phyloP scores from a whole-genome alignment of 2,888 invertebrate species.

The Bellardia bayeri region DNA sequence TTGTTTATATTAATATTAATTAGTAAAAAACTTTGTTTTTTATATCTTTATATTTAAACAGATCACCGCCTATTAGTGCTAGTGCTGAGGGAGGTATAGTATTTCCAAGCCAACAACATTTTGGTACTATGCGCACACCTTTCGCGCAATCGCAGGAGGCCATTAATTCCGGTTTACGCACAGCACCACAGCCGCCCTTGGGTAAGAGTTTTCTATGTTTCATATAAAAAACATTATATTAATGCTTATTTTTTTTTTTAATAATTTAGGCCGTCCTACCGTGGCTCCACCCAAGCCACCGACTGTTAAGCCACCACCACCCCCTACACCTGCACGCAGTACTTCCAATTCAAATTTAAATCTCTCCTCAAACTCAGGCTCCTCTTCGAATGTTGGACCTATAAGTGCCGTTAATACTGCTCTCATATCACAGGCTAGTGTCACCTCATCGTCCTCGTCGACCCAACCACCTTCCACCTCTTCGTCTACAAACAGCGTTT shows the following conservation, averaged over 20 bases:
- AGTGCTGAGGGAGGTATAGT: conserved; percentile 79
- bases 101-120: conserved; percentile 82
- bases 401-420: conserved; percentile 79
- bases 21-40: not conserved
- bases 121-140: conserved; percentile 83
- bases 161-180: conserved; percentile 79
- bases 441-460: conserved; percentile 70
- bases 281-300: conserved; percentile 82
- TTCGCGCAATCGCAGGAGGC: conserved; percentile 82
- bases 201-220: conserved; percentile 77
- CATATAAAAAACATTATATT: not conserved
- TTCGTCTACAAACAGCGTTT: conserved; percentile 81
- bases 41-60: conserved; percentile 68
- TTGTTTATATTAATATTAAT: not conserved
- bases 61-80: conserved; percentile 83
- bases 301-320: conserved; percentile 84
- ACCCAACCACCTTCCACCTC: conserved; percentile 79
- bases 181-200: conserved; percentile 83
- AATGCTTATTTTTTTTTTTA: not conserved
- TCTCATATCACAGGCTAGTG: conserved; percentile 77
- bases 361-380: conserved; percentile 75
- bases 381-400: conserved; percentile 72
- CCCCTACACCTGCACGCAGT: conserved; percentile 84
- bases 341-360: conserved; percentile 83
- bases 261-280: conserved; percentile 81